Evolutionary conservation across 2,797 vertebrate species (phyloP).

Genomic region (Heterohyrax brucei): DNA sequence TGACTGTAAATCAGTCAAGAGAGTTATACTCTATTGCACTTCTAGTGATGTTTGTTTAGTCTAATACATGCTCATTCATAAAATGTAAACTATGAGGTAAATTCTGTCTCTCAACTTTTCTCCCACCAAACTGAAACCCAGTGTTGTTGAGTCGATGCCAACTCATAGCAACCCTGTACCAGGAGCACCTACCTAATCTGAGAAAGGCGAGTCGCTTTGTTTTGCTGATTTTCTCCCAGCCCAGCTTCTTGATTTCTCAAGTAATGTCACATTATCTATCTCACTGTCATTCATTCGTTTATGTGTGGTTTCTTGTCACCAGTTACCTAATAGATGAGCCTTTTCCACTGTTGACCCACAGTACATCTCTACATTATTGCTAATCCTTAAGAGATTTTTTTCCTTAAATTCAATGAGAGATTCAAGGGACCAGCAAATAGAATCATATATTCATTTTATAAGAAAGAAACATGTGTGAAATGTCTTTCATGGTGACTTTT

Average conservation of each 20-base stretch:
- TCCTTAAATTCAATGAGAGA: neutral
- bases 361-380: neutral
- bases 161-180: neutral
- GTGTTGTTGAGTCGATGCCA: no score
- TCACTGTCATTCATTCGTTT: neutral
- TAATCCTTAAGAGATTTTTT: neutral
- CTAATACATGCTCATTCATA: neutral
- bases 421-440: conserved; percentile 44
- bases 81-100: neutral
- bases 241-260: conserved; percentile 20
- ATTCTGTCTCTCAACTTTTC: neutral
- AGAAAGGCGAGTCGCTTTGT: neutral
- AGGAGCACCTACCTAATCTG: neutral
- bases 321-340: conserved; percentile 1
- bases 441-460: conserved; percentile 11
- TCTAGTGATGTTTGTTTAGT: neutral
- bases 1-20: neutral
- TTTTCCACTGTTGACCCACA: neutral
- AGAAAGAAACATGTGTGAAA: neutral
- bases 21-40: neutral
- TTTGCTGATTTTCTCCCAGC: neutral
- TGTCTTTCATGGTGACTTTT: neutral
- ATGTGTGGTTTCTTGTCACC: neutral
- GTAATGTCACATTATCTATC: neutral
- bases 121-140: neutral